Percentiles rank a stretch among this genome's conserved stretches.
Conservation (phyloP, 2,888 invertebrate genomes). For the Pseudolycoriella hygida region DNA sequence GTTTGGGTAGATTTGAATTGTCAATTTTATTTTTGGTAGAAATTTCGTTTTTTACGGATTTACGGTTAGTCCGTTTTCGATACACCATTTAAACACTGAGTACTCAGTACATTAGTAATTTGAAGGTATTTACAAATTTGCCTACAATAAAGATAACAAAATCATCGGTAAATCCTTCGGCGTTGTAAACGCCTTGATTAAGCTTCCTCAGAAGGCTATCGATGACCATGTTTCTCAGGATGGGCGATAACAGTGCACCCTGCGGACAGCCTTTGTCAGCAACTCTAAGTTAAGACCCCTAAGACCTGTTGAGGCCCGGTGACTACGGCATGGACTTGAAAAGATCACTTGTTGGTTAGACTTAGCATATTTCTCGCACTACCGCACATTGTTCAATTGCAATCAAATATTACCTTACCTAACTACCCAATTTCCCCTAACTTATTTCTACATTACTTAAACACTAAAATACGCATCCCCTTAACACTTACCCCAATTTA, state of each 20-base stretch:
- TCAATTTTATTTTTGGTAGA: slow-evolving; percentile 6
- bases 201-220: background rate
- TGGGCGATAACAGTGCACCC: background rate
- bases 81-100: background rate
- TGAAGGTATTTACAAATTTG: background rate
- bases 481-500: no score
- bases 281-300: no score
- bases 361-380: no score
- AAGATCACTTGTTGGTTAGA: no score
- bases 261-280: background rate
- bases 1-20: slow-evolving; percentile 4
- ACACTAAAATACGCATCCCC: no score
- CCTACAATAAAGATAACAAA: background rate
- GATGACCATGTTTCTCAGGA: background rate
- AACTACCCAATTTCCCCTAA: no score
- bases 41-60: background rate
- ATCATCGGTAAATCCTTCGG: background rate
- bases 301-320: no score
- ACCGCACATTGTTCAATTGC: no score
- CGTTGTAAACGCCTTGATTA: background rate
- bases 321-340: no score
- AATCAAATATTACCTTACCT: no score
- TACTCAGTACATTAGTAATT: background rate
- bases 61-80: background rate
- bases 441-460: no score